Percentiles rank a stretch among this genome's conserved stretches.
These are phyloP conservation scores for cattle (Bos taurus) DNA, from an alignment of 2,113 vertebrate genomes.

Conservation along the genomic window DNA sequence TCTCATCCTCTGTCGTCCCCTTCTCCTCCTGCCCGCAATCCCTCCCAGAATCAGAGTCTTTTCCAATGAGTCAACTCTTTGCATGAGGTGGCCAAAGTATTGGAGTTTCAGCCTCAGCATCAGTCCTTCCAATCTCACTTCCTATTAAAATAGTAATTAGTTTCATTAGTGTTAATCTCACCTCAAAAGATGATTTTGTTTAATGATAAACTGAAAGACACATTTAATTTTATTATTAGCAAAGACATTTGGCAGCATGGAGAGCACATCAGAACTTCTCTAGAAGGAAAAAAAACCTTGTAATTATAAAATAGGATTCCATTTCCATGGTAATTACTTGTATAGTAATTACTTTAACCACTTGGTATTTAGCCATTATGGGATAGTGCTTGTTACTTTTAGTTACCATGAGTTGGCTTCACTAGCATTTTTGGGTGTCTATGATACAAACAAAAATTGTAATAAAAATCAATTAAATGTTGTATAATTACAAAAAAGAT, in stretches of 20 bases:
- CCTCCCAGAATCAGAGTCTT: no score
- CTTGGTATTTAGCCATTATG: conserved; percentile 42
- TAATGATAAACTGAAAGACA: conserved; percentile 40
- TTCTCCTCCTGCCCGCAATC: no score
- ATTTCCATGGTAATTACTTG: conserved; percentile 28
- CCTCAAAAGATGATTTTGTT: conserved; percentile 27
- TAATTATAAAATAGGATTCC: conserved; percentile 33
- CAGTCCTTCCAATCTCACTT: not conserved
- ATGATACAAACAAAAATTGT: not conserved
- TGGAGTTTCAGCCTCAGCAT: no score
- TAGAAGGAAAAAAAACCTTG: not conserved
- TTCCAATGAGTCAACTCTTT: no score
- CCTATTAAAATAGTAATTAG: conserved; percentile 13
- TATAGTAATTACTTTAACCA: conserved; percentile 42
- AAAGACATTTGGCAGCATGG: conserved; percentile 8
- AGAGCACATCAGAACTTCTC: not conserved
- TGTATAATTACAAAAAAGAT: not conserved
- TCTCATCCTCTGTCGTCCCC: no score
- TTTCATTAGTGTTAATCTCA: conserved; percentile 36
- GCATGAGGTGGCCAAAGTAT: no score
- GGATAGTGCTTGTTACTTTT: not conserved
- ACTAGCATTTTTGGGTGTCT: not conserved
- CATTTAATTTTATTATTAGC: conserved; percentile 23
- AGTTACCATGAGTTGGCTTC: not conserved
- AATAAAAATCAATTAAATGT: not conserved